Percentiles rank a stretch among this genome's conserved stretches.
phyloP scores from a whole-genome alignment of 2,113 vertebrate species.

The Lichenostomus cassidix region DNA sequence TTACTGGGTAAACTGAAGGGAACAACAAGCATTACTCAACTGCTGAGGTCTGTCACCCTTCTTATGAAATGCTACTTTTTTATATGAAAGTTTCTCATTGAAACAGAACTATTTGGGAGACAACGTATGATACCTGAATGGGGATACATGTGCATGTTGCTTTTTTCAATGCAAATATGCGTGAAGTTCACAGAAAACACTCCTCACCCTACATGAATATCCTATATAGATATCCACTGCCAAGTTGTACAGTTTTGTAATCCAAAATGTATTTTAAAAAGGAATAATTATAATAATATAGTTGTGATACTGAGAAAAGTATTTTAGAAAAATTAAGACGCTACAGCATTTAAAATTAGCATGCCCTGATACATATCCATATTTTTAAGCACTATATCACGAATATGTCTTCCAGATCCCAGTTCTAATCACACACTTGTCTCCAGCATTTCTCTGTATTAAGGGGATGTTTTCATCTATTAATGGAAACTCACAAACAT shows the following conservation, averaged over 20 bases:
- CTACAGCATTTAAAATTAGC: background rate
- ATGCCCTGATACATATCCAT: background rate
- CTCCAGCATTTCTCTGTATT: background rate
- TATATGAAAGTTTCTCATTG: background rate
- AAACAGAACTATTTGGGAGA: background rate
- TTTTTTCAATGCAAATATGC: background rate
- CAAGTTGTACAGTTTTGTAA: background rate
- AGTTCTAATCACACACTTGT: background rate
- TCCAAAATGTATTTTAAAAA: background rate
- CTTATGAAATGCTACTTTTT: background rate
- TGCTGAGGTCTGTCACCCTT: background rate
- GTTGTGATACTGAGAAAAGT: background rate
- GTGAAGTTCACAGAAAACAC: background rate
- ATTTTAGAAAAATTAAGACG: background rate
- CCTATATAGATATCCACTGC: background rate
- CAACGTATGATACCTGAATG: fast-evolving
- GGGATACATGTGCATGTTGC: fast-evolving
- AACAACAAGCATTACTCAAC: background rate
- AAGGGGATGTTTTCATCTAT: background rate
- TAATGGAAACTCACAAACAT: background rate
- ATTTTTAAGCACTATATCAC: background rate
- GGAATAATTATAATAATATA: background rate
- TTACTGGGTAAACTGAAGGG: background rate
- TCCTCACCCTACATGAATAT: background rate
- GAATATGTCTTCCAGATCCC: background rate